phyloP scores from a whole-genome alignment of 1,140 invertebrate species.

The Drosophila chauvacae region DNA sequence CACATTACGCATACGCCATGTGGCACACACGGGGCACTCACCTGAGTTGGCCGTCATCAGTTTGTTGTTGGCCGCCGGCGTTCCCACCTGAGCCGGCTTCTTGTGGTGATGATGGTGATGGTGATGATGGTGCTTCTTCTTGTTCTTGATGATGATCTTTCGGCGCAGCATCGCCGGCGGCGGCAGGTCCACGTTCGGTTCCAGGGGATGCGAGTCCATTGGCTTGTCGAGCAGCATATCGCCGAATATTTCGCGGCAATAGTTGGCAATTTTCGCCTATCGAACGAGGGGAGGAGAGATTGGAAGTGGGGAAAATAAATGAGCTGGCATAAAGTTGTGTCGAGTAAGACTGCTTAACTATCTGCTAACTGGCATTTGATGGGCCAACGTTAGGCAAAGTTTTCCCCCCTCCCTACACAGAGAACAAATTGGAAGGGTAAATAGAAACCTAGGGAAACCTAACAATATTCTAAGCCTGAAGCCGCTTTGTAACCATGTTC shows the following conservation, averaged over 20 bases:
- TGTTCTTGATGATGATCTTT: conserved; percentile 99
- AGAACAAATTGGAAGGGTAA: background rate
- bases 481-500: background rate
- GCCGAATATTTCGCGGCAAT: conserved; percentile 97
- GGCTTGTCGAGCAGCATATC: conserved; percentile 96
- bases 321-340: conserved; percentile 12
- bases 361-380: conserved; percentile 63
- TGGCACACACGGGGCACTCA: conserved; percentile 45
- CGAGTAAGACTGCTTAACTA: conserved; percentile 35
- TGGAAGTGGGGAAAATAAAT: background rate
- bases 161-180: conserved; percentile 93
- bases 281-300: background rate
- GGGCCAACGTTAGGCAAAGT: conserved; percentile 26
- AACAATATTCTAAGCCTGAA: background rate
- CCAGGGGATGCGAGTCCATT: conserved; percentile 93
- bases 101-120: conserved; percentile 88
- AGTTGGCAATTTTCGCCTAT: conserved; percentile 98
- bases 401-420: background rate
- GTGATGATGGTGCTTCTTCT: conserved; percentile 97
- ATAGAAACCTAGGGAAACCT: too few species aligned
- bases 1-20: conserved; percentile 43
- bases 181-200: conserved; percentile 92
- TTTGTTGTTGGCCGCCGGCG: conserved; percentile 71
- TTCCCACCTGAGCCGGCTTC: conserved; percentile 60
- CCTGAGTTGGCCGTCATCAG: conserved; percentile 80